These are phyloP conservation scores for Hipposideros larvatus DNA, from an alignment of 2,797 vertebrate species.

Conservation along the genomic window DNA sequence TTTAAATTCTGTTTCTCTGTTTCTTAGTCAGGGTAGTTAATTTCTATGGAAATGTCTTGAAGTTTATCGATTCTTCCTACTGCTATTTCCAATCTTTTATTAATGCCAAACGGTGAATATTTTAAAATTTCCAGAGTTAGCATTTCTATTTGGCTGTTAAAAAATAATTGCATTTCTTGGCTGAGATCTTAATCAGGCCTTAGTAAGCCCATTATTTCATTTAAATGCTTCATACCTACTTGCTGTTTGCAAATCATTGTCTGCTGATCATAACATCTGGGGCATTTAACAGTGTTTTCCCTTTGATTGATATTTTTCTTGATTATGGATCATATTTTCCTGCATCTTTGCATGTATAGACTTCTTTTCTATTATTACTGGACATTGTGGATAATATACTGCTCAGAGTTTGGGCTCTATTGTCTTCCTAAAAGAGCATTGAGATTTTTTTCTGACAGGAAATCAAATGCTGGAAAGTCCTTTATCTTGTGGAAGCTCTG, in stretches of 20 bases:
- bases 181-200: background rate
- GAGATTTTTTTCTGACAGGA: background rate
- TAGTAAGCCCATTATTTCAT: background rate
- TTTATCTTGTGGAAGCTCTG: background rate
- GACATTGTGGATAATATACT: background rate
- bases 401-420: background rate
- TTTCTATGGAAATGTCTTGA: background rate
- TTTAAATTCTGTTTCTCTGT: background rate
- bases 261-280: background rate
- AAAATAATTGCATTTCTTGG: background rate
- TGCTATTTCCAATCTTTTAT: background rate
- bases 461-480: background rate
- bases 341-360: background rate
- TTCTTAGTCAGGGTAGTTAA: background rate
- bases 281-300: background rate
- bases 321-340: background rate
- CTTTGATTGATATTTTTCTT: background rate
- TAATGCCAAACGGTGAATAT: background rate
- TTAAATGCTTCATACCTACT: background rate
- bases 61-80: background rate
- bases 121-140: conserved; percentile 19
- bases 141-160: background rate
- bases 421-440: background rate
- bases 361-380: background rate
- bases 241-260: conserved; percentile 2